A percentile compares a stretch with the other conserved stretches of the same genome.
These are phyloP conservation scores for Cnemophilus loriae DNA, from an alignment of 2,113 vertebrate genomes.

Conservation along the genomic window DNA sequence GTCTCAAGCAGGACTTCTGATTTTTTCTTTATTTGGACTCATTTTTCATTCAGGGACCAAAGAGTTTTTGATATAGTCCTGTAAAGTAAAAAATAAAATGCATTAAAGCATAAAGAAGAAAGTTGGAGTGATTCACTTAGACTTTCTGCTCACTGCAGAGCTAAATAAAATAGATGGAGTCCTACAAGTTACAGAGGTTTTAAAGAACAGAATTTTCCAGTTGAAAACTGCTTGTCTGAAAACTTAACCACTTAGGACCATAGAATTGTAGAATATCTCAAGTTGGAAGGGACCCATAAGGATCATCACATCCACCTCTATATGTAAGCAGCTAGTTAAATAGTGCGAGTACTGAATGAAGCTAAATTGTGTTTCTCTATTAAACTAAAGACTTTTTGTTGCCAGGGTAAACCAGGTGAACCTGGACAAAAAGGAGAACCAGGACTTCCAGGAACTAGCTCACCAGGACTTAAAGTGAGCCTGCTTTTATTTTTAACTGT, in stretches of 20 bases:
- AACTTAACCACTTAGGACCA: neutral
- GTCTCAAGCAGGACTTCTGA: neutral
- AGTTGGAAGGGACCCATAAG: neutral
- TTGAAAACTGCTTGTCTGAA: neutral
- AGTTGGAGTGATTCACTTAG: neutral
- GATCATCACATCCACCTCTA: neutral
- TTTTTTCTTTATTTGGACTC: neutral
- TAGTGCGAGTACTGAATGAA: neutral
- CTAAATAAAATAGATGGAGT: neutral
- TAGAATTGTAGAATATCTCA: neutral
- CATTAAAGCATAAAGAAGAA: neutral
- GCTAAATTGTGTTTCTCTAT: neutral
- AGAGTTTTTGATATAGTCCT: neutral
- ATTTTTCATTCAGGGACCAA: neutral
- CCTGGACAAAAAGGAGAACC: conserved; percentile 59
- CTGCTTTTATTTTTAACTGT: neutral
- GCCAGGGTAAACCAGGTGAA: conserved; percentile 60
- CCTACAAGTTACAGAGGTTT: neutral
- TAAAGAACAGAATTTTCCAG: neutral
- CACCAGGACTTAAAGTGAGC: conserved; percentile 78
- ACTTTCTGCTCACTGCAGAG: neutral
- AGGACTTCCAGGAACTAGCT: conserved; percentile 65
- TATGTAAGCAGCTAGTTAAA: neutral
- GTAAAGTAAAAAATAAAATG: neutral
- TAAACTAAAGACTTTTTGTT: neutral